These are phyloP conservation scores for Emesis furor DNA, from an alignment of 2,888 invertebrate species.

Conservation along the genomic window DNA sequence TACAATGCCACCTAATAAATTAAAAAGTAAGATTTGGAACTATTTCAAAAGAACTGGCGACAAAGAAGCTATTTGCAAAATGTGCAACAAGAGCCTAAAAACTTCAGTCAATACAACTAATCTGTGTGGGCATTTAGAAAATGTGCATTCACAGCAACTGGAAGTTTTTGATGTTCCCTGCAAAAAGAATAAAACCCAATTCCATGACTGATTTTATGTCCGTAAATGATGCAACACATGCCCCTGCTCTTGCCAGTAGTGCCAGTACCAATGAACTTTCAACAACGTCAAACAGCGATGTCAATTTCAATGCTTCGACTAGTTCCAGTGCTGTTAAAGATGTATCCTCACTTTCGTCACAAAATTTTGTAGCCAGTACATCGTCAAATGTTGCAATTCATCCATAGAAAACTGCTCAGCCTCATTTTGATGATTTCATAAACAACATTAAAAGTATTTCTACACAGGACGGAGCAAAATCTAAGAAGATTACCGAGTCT, in stretches of 20 bases:
- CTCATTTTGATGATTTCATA: conserved; percentile 20
- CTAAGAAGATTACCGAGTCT: conserved; percentile 25
- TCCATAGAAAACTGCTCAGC: conserved; percentile 21
- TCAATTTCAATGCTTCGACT: neutral
- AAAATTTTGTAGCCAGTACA: conserved; percentile 17
- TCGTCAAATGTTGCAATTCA: conserved; percentile 18
- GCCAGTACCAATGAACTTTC: too few relatives aligned
- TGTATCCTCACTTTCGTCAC: neutral
- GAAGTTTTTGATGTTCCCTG: conserved; percentile 2
- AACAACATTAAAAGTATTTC: conserved; percentile 26
- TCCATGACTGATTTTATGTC: neutral
- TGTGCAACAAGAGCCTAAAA: conserved; percentile 26
- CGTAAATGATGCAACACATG: neutral
- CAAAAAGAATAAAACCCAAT: conserved; percentile 5
- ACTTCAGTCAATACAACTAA: conserved; percentile 14
- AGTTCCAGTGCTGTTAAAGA: neutral
- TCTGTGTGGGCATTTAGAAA: conserved; percentile 21
- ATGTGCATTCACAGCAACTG: conserved; percentile 11
- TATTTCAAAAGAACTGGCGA: conserved; percentile 22
- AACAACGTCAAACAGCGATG: too few relatives aligned
- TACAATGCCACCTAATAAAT: conserved; percentile 17
- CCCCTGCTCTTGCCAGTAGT: neutral
- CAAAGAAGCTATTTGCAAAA: conserved; percentile 23
- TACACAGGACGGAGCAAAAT: conserved; percentile 28
- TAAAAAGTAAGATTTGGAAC: conserved; percentile 30